Percentiles rank a stretch among this genome's conserved stretches.
phyloP scores from a whole-genome alignment of 1,140 invertebrate species.

The Matsumurasca onukii region DNA sequence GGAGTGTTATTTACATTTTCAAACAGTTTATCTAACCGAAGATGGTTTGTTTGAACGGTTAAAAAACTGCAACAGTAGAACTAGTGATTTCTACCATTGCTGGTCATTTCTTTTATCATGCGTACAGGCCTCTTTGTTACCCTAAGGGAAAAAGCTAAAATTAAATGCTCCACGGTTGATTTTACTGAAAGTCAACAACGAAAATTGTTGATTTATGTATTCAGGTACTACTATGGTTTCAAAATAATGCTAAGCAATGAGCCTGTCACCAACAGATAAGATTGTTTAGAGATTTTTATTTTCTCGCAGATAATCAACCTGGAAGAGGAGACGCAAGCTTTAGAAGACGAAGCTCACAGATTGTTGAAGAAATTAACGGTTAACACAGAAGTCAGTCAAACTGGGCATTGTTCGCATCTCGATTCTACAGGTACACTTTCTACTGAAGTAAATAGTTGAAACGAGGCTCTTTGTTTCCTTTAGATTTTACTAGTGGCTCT shows the following conservation, averaged over 20 bases:
- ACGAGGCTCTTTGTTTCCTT: neutral
- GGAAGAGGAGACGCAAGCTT: conserved; percentile 11
- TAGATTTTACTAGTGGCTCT: neutral
- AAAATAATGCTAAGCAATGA: neutral
- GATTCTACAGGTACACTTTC: neutral
- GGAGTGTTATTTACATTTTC: no score
- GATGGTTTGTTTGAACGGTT: no score
- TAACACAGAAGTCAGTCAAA: neutral
- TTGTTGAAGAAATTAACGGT: neutral
- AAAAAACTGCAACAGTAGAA: no score
- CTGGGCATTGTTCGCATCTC: neutral
- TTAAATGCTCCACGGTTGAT: neutral
- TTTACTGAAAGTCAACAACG: neutral
- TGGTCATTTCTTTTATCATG: no score
- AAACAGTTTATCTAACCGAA: no score
- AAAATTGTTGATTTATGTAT: neutral
- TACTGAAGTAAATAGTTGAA: neutral
- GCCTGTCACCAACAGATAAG: neutral
- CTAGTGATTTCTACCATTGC: no score
- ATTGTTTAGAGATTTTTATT: neutral
- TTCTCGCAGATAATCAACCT: neutral
- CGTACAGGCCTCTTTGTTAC: neutral
- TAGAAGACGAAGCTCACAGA: conserved; percentile 7
- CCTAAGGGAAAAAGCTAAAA: neutral
- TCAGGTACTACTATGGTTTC: neutral